Evolutionary conservation across 2,797 vertebrate genomes (phyloP), one percentile per base, ranked within the genome.

Genomic region (Nannoperca obscura): DNA sequence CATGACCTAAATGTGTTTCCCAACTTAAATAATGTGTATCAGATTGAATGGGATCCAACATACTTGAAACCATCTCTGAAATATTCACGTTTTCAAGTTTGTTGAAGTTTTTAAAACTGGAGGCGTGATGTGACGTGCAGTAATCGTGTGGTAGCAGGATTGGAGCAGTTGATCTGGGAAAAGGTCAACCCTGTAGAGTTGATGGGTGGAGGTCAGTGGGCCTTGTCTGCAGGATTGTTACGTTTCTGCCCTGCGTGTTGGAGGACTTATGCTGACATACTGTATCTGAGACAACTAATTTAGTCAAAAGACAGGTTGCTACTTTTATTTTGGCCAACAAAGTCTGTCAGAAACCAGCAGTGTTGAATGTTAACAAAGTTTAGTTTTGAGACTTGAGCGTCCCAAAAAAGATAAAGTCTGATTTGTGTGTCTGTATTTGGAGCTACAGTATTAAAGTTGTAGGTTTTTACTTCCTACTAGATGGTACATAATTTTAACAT

Each of bases 201-300:
- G 50, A 78, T 59, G 24, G 50, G 58, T 74, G 49, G 81, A 88
- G 77, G 83, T 88, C 87, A 85, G 68, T 72, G 71, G 77, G 86
- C 57, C 72, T 89, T 54, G 57, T 76, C 52, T 47, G 73, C 1
- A 1, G 58, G 47, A 67, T 44, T 57, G 24, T 59, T 30, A 57
- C 2, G 9, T 12, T 64, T 27, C 60, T 9, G 17, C 40, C 55
- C 76, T 60, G 32, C 3, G 0, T 66, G 75, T 15, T 74, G 24
- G 55, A 75, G 20, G 66, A 71, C 7, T 68, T 65, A 61, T 49
- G 60, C 34, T 24, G 12, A 40, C 32, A 71, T 47, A 13, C 14
- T 36, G 6, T 53, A 68, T 64, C 17, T 74, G 52, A 67, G 24
- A 15, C 24, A 44, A 22, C 34, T 74, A 34, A 76, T 57, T 72